phyloP scores from a whole-genome alignment of 2,888 invertebrate species.

The Ormia ochracea region DNA sequence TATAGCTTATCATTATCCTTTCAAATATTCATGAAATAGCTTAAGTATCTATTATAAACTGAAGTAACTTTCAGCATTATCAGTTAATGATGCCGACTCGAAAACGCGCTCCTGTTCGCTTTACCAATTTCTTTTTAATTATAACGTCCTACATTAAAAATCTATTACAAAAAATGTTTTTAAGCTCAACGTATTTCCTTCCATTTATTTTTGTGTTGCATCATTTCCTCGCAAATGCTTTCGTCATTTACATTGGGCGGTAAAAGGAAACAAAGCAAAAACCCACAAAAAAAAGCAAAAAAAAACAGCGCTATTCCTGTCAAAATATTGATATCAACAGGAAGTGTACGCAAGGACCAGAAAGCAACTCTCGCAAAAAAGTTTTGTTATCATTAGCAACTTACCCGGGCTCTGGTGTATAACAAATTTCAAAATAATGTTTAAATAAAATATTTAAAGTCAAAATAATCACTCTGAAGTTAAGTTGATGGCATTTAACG shows the following conservation, averaged over 20 bases:
- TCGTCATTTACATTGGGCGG: not conserved
- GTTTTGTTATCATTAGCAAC: not conserved
- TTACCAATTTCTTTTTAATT: slow-evolving; percentile 7
- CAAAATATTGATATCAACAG: slow-evolving; percentile 52
- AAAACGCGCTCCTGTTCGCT: not conserved
- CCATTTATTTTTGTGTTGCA: slow-evolving; percentile 6
- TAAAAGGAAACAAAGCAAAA: slow-evolving; percentile 3
- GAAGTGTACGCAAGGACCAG: slow-evolving; percentile 34
- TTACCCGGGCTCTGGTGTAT: not conserved
- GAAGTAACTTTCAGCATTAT: too few species aligned
- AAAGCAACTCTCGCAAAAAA: not conserved
- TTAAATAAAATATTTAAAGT: not conserved
- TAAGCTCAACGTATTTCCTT: slow-evolving; percentile 12
- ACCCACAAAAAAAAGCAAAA: not conserved
- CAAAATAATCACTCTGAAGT: too few species aligned
- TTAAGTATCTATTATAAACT: too few species aligned
- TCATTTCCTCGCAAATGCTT: slow-evolving; percentile 25
- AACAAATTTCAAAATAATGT: not conserved
- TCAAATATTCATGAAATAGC: too few species aligned
- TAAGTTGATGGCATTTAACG: too few species aligned
- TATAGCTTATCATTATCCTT: too few species aligned
- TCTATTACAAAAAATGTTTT: slow-evolving; percentile 26
- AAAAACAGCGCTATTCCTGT: not conserved
- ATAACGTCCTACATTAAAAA: slow-evolving; percentile 20
- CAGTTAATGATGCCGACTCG: too few species aligned